Conservation (phyloP, 1,140 invertebrate genomes). For the Babylonia areolata region DNA sequence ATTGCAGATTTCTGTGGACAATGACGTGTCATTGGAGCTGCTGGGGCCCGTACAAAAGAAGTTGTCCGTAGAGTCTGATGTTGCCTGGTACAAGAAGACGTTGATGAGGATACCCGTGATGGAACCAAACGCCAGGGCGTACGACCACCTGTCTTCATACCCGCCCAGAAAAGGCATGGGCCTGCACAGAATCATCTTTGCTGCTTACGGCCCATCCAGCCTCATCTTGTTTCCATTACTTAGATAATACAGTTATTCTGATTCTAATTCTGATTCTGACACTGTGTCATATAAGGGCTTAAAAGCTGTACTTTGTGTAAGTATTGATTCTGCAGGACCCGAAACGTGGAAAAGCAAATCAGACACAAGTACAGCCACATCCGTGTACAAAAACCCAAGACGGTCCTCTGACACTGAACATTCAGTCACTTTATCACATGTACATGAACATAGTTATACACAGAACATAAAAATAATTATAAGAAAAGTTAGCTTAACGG, state of each 20-base stretch:
- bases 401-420: no score
- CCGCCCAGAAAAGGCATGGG: constrained; percentile 39
- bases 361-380: no score
- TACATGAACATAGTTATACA: no score
- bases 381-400: no score
- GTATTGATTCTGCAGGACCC: no score
- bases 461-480: no score
- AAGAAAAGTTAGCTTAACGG: no score
- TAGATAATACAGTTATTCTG: not conserved
- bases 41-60: not conserved
- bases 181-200: constrained; percentile 10
- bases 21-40: not conserved
- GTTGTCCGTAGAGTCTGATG: not conserved
- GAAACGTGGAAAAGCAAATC: no score
- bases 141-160: constrained; percentile 38
- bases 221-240: no score
- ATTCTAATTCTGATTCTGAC: not conserved
- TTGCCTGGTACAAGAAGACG: constrained; percentile 13
- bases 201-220: no score
- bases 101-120: constrained; percentile 16
- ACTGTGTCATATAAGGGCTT: not conserved
- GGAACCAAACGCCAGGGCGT: constrained; percentile 42
- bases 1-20: not conserved
- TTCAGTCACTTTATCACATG: no score
- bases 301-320: not conserved